Conservation (phyloP, 2,888 invertebrate species). For the Diarsia brunnea region DNA sequence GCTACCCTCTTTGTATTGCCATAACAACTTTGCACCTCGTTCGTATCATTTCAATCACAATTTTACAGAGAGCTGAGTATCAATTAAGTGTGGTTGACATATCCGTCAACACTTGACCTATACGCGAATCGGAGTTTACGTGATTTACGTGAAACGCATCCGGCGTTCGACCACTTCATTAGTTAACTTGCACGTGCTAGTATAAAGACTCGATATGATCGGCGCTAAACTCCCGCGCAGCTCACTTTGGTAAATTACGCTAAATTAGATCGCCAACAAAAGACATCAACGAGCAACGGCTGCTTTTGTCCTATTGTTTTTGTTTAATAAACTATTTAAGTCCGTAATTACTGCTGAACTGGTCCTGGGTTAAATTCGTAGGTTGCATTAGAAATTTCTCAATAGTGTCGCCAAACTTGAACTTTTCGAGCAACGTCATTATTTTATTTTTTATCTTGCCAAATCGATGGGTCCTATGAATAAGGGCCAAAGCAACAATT, state of each 20-base stretch:
- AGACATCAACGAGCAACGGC: constrained; percentile 63
- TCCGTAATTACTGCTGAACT: not conserved
- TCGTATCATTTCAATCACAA: not conserved
- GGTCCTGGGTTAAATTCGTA: no score
- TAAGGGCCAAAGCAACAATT: no score
- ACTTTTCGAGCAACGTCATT: not conserved
- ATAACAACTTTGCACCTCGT: not conserved
- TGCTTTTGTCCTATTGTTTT: not conserved
- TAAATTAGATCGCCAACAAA: constrained; percentile 48
- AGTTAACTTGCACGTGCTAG: not conserved
- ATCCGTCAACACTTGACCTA: not conserved
- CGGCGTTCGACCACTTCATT: not conserved
- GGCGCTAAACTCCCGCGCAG: not conserved
- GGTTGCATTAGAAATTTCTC: no score
- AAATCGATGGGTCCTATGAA: no score
- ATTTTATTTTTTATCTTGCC: no score
- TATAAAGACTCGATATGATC: not conserved
- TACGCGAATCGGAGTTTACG: not conserved
- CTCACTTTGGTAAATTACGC: not conserved
- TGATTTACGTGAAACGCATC: not conserved
- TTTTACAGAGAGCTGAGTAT: not conserved
- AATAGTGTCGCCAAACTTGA: not conserved
- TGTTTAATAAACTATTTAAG: not conserved
- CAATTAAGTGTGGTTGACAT: not conserved
- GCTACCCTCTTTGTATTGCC: no score